Base-by-base conservation (phyloP, 2,797 vertebrate species). In the Falco biarmicus region DNA sequence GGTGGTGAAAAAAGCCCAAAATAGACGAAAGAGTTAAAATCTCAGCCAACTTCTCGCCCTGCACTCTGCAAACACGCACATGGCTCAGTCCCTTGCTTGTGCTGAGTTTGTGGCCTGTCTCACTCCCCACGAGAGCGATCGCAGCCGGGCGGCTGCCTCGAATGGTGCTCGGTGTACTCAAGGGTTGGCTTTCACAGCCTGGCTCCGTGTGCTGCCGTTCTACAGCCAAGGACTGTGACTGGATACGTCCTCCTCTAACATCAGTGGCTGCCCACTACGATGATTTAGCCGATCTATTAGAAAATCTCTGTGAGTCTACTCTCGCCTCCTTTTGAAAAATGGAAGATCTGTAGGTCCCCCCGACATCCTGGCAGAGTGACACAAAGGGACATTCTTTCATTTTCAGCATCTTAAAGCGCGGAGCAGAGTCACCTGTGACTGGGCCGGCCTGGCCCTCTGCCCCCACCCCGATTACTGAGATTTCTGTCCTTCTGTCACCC, bases 41-140 rank as follows among this genome's bases (percentile, higher is more conserved):
- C 34, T 15, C 41, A 7, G 57, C 2, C 9, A 12, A 8, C 9
- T 4, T 9, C 0, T 2, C 6, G 1, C 10, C 4, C 5, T 13
- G 45, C 45, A 6, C 31, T 2, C 10, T 2, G 10, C 43, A 1
- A 9, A 28, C 6, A 5, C 2, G 2, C 14, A 3, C 12, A 3
- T 11, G 5, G 1, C 17, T 41, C 29, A 1, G 1, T 17, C 45
- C 53, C 37, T 15, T 4, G 13, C 29, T 26, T 26, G 16, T 7
- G 41, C 50, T 63, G 56, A 26, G 69, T 7, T 12, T 6, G 10
- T 15, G 39, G 51, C 32, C 21, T 34, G 10, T 14, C 6, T 34
- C 8, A 1, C 37, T n/a, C 24, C 15, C 39, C 6, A 56, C 3
- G 2, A 28, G 54, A 28, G 47, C 15, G 1, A 22, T 11, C 2